Percentiles rank a stretch among this genome's conserved stretches.
Evolutionary conservation across 1,140 invertebrate species (phyloP).

Genomic region (Trachymyrmex septentrionalis): DNA sequence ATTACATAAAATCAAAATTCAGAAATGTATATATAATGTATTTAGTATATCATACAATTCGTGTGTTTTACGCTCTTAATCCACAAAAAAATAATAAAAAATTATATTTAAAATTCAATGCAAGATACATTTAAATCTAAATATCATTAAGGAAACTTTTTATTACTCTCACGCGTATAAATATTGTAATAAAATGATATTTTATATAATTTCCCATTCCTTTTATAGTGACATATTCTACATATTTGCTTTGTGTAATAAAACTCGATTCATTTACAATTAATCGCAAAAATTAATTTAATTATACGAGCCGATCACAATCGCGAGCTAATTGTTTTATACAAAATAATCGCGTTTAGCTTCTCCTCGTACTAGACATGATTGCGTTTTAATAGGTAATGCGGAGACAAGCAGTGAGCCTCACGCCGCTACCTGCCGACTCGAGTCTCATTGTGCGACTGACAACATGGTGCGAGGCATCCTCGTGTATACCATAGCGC

Average conservation of each 20-base stretch:
- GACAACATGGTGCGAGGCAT: not conserved
- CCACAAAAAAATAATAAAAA: not conserved
- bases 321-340: not conserved
- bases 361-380: not conserved
- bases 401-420: not conserved
- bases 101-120: not conserved
- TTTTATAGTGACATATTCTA: no score
- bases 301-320: not conserved
- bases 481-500: not conserved
- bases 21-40: not conserved
- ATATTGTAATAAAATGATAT: not conserved
- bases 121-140: not conserved
- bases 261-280: not conserved
- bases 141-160: not conserved
- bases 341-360: not conserved
- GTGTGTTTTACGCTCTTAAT: not conserved
- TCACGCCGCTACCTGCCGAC: not conserved
- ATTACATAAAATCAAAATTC: not conserved
- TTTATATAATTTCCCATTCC: not conserved
- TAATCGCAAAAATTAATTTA: not conserved
- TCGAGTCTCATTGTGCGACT: not conserved
- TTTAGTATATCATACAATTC: not conserved
- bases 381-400: not conserved
- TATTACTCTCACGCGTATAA: not conserved
- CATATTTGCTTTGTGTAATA: not conserved